Base-by-base conservation (phyloP, 2,888 invertebrate species). In the Hydroisotoma schaefferi region DNA sequence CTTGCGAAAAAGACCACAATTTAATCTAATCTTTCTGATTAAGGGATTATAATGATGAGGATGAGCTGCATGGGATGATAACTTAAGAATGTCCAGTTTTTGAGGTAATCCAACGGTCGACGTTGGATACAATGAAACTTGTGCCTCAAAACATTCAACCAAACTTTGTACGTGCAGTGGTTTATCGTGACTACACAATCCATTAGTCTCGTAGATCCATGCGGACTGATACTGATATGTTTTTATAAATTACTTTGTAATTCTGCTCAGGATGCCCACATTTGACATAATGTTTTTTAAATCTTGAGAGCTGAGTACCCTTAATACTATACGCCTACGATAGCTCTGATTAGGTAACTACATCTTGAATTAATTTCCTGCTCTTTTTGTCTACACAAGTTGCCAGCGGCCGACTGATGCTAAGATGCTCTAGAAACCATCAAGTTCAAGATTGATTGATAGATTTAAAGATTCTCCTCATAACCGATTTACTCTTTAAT, bases 101-200 rank as follows among this genome's bases (percentile, higher is more conserved):
- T n/a, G n/a, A n/a, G n/a, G n/a, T n/a, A n/a, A n/a, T n/a, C n/a
- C n/a, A n/a, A n/a, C n/a, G n/a, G n/a, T n/a, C n/a, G n/a, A n/a
- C n/a, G n/a, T n/a, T n/a, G n/a, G n/a, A n/a, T n/a, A n/a, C n/a
- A n/a, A n/a, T n/a, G n/a, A n/a, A n/a, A n/a, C n/a, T n/a, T n/a
- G n/a, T n/a, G n/a, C n/a, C n/a, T 4, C 40, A 40, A 15, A 40
- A 18, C 5, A 40, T 15, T 18, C n/a, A 20, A 33, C 8, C 15
- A 33, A 40, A 40, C 40, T 4, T 40, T 48, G 51, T 43, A 48
- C 38, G 55, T 60, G 51, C 55, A 55, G 60, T 55, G 44, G 55
- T 47, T 38, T 47, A 26, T 56, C 60, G 55, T 60, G 60, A 55
- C 60, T 55, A 60, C 55, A 55, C 51, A 60, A 55, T 55, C 60